phyloP scores from a whole-genome alignment of 2,113 vertebrate species.

The Numenius arquata region DNA sequence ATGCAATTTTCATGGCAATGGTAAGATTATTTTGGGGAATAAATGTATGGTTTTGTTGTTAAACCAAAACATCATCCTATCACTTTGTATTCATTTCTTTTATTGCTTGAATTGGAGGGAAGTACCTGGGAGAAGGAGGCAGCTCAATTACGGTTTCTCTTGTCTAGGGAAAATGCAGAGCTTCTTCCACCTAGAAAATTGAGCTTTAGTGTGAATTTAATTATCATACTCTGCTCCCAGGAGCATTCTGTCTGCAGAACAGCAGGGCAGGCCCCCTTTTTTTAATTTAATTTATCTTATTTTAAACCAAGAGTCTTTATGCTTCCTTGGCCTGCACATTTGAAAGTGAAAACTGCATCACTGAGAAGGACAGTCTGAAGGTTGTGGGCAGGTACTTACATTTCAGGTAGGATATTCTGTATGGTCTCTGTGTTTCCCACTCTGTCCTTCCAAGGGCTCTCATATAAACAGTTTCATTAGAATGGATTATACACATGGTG shows the following conservation, averaged over 20 bases:
- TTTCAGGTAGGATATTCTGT: background rate
- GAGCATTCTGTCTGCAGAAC: background rate
- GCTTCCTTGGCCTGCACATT: background rate
- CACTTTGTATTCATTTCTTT: background rate
- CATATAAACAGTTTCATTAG: background rate
- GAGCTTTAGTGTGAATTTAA: constrained; percentile 3
- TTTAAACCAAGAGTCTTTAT: background rate
- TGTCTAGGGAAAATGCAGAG: background rate
- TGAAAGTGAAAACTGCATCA: background rate
- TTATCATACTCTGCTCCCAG: background rate
- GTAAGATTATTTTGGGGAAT: background rate
- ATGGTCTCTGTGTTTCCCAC: background rate
- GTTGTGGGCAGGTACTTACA: background rate
- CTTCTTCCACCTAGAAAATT: background rate
- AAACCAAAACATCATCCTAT: background rate
- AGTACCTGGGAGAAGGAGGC: background rate
- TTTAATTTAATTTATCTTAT: too few species aligned
- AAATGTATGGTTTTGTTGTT: background rate
- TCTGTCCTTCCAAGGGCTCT: background rate
- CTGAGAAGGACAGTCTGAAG: background rate
- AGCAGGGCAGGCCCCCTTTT: background rate
- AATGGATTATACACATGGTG: fast-evolving
- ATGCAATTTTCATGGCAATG: background rate
- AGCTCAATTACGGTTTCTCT: background rate
- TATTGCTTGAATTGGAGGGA: background rate